Base-by-base conservation (phyloP, 2,888 invertebrate species). In the Ceratothoa steindachneri region DNA sequence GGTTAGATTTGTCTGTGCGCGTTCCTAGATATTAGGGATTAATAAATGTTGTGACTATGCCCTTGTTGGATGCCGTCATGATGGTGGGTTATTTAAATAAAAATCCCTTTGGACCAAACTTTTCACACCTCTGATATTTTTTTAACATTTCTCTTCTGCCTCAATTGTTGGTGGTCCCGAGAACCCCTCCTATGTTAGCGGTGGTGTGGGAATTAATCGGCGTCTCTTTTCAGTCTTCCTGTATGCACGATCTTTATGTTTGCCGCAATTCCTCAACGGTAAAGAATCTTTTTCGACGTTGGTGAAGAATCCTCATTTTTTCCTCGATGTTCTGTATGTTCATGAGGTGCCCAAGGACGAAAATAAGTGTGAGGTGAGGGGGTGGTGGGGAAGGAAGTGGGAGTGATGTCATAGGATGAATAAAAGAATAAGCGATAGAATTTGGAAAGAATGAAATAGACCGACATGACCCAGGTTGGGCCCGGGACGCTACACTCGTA, bases 241-340 rank as follows among this genome's bases (percentile, higher is more conserved):
- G 19, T 92, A 90, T 84, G 88, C 89, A 4, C 85, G 92, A 69
- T 90, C 91, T 0, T 87, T 88, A 80, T 89, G 89, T 80, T 81
- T 89, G 67, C 90, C 91, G 5, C 81, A 86, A 67, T 86, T 90
- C 75, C 82, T 84, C 9, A 85, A 84, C 28, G 85, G 86, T n/a
- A 84, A 86, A 73, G 81, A 84, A 66, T 85, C 85, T 72, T 86
- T 87, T 67, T 83, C 84, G 22, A 83, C 83, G 64, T 83, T 90
- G 0, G 86, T 85, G 74, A 85, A 86, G 29, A 88, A 89, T 55
- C 86, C 88, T 0, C 90, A 89, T 83, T 90, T 91, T 82, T 89
- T 89, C 81, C 85, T 90, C 71, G 92, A 92, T 82, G 87, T 89
- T 72, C 81, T 91, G 67, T 88, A 90, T 82, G 87, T 90, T 4